Conservation (phyloP, 2,797 vertebrate genomes). For the Florisuga fusca region DNA sequence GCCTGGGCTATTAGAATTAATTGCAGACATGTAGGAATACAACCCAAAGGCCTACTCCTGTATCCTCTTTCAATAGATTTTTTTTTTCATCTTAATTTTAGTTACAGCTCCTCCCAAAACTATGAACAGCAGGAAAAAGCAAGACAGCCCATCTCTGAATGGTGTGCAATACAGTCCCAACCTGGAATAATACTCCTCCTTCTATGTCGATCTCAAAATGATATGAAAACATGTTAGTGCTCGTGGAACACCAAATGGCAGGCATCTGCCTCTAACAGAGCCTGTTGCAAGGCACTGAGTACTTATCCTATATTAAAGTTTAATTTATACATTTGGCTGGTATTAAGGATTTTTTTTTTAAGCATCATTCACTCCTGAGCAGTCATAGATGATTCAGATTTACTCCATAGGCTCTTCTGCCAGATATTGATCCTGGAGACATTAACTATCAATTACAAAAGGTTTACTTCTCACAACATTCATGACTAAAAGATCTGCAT, state of each 20-base stretch:
- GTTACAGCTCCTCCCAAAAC: background rate
- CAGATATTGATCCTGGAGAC: constrained; percentile 79
- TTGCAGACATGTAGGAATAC: background rate
- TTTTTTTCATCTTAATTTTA: background rate
- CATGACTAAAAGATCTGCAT: constrained; percentile 67
- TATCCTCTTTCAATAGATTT: background rate
- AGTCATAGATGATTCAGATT: constrained; percentile 73
- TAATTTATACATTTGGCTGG: constrained; percentile 74
- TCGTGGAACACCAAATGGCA: background rate
- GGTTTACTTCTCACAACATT: constrained; percentile 75
- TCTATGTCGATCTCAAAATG: background rate
- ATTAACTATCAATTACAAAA: constrained; percentile 83
- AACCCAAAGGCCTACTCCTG: background rate
- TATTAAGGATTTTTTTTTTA: constrained; percentile 59
- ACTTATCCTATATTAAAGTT: constrained; percentile 43
- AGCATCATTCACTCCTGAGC: constrained; percentile 72
- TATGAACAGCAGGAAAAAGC: background rate
- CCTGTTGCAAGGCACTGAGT: background rate
- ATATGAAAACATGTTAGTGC: background rate
- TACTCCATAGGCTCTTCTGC: constrained; percentile 69
- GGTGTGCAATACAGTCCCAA: background rate
- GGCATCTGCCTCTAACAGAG: background rate
- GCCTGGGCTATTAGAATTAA: background rate
- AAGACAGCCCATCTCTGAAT: background rate
- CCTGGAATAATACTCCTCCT: background rate